Evolutionary conservation across 2,113 vertebrate species (phyloP).

Genomic region (Alligator mississippiensis): DNA sequence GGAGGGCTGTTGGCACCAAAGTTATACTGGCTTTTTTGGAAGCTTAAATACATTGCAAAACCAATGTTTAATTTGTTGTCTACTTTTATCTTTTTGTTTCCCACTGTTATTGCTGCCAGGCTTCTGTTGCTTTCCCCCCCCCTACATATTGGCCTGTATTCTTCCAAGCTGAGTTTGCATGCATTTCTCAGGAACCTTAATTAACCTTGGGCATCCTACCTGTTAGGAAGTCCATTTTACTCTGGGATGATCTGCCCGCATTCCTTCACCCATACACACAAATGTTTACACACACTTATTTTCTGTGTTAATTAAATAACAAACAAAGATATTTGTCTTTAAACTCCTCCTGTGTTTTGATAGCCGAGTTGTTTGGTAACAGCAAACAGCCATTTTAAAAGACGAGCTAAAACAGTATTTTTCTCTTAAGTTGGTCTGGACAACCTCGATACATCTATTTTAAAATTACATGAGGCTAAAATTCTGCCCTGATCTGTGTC

Average conservation of each 20-base stretch:
- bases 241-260: not conserved
- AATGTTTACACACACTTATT: too few relatives aligned
- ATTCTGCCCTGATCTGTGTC: not conserved
- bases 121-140: not conserved
- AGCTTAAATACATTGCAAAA: not conserved
- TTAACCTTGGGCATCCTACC: not conserved
- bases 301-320: too few relatives aligned
- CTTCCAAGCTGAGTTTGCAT: not conserved
- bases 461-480: slow-evolving; percentile 42
- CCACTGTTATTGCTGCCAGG: not conserved
- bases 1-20: not conserved
- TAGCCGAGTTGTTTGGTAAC: not conserved
- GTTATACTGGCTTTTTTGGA: not conserved
- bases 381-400: not conserved
- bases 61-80: not conserved
- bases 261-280: too few relatives aligned
- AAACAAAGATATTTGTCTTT: too few relatives aligned
- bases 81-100: not conserved
- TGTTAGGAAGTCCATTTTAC: accelerated
- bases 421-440: not conserved
- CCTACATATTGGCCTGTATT: not conserved
- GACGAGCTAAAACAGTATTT: not conserved
- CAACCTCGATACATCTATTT: not conserved
- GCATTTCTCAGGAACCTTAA: not conserved
- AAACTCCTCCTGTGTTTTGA: not conserved